Conservation (phyloP, 2,113 vertebrate species). For the human region GRCh38 chr1:163084501-163085000, state of each 20-base stretch:
- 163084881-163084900: not conserved
- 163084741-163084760: not conserved
- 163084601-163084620: not conserved
- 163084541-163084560: not conserved
- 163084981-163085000: not conserved
- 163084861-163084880: not conserved
- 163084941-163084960: not conserved
- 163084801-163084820: not conserved
- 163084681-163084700: not conserved
- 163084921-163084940: not conserved
- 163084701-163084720: not conserved
- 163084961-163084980: not conserved
- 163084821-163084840: not conserved
- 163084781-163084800: not conserved
- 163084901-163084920: not conserved
- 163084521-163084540: not conserved
- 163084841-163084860: not conserved
- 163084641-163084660: not conserved
- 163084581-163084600: not conserved
- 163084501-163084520: not conserved
- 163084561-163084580: not conserved
- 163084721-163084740: not conserved
- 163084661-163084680: not conserved
- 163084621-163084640: not conserved
- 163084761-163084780: not conserved